Evolutionary conservation across 2,888 invertebrate genomes (phyloP), one percentile per base, ranked within the genome.

Genomic region (Cybosia mesomella): DNA sequence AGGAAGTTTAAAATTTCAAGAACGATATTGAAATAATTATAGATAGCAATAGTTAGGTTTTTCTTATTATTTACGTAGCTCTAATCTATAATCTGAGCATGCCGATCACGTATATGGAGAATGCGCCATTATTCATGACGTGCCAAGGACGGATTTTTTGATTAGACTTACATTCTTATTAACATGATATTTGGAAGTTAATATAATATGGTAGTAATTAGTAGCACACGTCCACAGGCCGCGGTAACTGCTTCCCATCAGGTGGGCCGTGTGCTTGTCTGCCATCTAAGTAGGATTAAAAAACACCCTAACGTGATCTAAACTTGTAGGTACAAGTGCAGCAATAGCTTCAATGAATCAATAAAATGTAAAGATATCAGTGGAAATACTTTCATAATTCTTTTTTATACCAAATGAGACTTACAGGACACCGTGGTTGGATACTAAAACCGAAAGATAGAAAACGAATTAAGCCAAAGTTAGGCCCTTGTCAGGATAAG

Each of bases 91-190:
- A 63, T 63, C 66, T 68, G 66, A 64, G 57, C 70, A 84, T 68
- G 73, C 80, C 10, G 76, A 79, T 74, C 81, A 85, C 84, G 81
- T 79, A 71, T 71, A 64, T 70, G 67, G 67, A 72, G 79, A 79
- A 81, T 67, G 77, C 66, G 74, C 81, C 79, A 79, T 78, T 68
- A 75, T 79, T 76, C 77, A 78, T 75, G 79, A 75, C 74, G 82
- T 79, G 77, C 73, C 75, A 75, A 77, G 76, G 64, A 74, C 73
- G 77, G 81, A 83, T 83, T 79, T 75, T 70, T 72, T 73, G 72
- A 76, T 79, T 76, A 74, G 63, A 74, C 68, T 73, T 71, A 73
- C 71, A 72, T 79, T 82, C 71, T 75, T 67, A 74, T 74, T 71
- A 70, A 71, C 61, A 58, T 39, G 64, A 68, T 61, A 68, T 69